Evolutionary conservation across 2,113 vertebrate genomes (phyloP).

Genomic region (Acanthochromis polyacanthus): DNA sequence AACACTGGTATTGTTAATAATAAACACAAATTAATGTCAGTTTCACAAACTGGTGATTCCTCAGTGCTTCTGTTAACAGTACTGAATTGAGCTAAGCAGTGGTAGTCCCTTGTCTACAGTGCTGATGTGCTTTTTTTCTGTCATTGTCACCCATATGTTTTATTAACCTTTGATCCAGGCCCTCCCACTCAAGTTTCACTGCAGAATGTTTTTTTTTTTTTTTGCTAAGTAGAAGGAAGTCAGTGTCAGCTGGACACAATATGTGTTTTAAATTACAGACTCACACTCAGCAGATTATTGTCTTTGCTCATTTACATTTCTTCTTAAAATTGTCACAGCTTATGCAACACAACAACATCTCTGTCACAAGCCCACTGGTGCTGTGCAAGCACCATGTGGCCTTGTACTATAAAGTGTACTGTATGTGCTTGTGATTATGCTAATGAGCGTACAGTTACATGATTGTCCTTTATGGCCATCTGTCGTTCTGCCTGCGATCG

Average conservation of each 20-base stretch:
- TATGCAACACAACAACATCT: constrained; percentile 47
- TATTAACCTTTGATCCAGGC: constrained; percentile 3
- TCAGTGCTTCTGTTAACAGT: no score
- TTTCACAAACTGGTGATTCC: no score
- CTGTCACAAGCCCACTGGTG: constrained; percentile 42
- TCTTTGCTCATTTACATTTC: constrained; percentile 3
- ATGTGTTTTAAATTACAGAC: not conserved
- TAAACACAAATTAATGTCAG: no score
- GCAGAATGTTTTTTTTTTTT: not conserved
- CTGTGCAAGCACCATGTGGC: constrained; percentile 42
- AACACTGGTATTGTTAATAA: no score
- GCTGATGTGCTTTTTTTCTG: no score
- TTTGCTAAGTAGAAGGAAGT: not conserved
- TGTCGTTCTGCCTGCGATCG: constrained; percentile 74
- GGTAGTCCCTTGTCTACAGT: not conserved
- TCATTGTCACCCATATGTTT: not conserved
- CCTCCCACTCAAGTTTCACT: not conserved
- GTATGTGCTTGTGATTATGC: constrained; percentile 75
- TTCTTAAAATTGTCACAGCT: constrained; percentile 24
- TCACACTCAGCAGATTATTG: constrained; percentile 1
- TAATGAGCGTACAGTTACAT: constrained; percentile 79
- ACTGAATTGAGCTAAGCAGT: not conserved
- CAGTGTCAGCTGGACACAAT: not conserved
- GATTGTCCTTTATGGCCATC: constrained; percentile 84
- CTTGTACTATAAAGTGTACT: constrained; percentile 42